Evolutionary conservation across 2,797 vertebrate species (phyloP).

Genomic region (Typhlichthys subterraneus): DNA sequence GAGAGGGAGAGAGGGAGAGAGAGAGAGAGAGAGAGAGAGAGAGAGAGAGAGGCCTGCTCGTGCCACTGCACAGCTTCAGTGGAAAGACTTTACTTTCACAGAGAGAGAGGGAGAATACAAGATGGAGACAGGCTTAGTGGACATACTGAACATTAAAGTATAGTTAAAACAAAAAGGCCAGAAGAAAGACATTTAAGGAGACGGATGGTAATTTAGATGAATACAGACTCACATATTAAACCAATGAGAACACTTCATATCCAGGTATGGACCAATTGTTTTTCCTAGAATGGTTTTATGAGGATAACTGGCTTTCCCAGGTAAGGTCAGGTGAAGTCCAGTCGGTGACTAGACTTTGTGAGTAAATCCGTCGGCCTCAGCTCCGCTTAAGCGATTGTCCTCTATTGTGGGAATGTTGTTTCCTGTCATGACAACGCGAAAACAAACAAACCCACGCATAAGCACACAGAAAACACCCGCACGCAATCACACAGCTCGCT

Average conservation of each 20-base stretch:
- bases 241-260: neutral
- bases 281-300: neutral
- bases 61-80: conserved; percentile 73
- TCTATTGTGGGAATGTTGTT: conserved; percentile 5
- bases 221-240: no score
- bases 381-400: no score
- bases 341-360: conserved; percentile 18
- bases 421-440: conserved; percentile 16
- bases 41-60: conserved; percentile 48
- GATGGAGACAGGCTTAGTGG: conserved; percentile 43
- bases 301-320: conserved; percentile 5
- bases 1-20: conserved; percentile 3
- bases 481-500: neutral
- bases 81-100: conserved; percentile 67
- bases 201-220: neutral
- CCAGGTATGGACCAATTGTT: neutral
- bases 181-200: conserved; percentile 19
- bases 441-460: neutral
- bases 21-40: conserved; percentile 4
- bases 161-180: conserved; percentile 11
- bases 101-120: conserved; percentile 25
- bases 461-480: no score
- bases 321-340: conserved; percentile 42
- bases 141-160: neutral
- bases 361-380: conserved; percentile 17